Conservation (phyloP, 1,140 invertebrate genomes). For the Drosophila nannoptera region DNA sequence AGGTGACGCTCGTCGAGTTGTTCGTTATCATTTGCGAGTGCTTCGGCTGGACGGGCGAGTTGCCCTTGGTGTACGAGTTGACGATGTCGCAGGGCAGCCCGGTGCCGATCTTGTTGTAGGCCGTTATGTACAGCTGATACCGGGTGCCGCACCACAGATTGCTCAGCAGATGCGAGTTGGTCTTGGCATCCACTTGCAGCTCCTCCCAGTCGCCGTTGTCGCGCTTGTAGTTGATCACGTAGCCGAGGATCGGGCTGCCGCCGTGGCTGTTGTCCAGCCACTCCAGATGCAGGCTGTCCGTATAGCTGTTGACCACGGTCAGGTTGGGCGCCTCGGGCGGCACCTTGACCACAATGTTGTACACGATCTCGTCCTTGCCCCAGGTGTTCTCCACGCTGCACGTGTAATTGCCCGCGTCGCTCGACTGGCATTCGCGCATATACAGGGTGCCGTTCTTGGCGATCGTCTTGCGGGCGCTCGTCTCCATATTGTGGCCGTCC, state of each 20-base stretch:
- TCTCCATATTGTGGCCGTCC: slow-evolving; percentile 85
- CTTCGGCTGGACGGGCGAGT: slow-evolving; percentile 88
- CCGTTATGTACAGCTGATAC: slow-evolving; percentile 92
- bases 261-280: slow-evolving; percentile 86
- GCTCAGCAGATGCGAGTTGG: slow-evolving; percentile 86
- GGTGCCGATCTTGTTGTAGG: slow-evolving; percentile 92
- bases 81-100: slow-evolving; percentile 92
- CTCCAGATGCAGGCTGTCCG: slow-evolving; percentile 84
- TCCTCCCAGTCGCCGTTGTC: slow-evolving; percentile 94
- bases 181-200: slow-evolving; percentile 88
- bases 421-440: slow-evolving; percentile 86
- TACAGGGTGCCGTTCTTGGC: slow-evolving; percentile 85
- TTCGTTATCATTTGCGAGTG: slow-evolving; percentile 90
- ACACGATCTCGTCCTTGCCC: slow-evolving; percentile 91
- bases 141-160: slow-evolving; percentile 92
- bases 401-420: slow-evolving; percentile 93
- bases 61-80: slow-evolving; percentile 90
- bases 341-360: slow-evolving; percentile 84
- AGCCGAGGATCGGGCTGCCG: slow-evolving; percentile 87
- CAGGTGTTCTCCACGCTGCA: slow-evolving; percentile 90
- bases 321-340: slow-evolving; percentile 85
- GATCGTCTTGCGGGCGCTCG: slow-evolving; percentile 84
- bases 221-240: slow-evolving; percentile 92
- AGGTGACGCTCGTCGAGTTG: slow-evolving; percentile 92
- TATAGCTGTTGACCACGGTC: slow-evolving; percentile 85